Conservation (phyloP, 2,888 invertebrate genomes). For the Argyra leucocephala region DNA sequence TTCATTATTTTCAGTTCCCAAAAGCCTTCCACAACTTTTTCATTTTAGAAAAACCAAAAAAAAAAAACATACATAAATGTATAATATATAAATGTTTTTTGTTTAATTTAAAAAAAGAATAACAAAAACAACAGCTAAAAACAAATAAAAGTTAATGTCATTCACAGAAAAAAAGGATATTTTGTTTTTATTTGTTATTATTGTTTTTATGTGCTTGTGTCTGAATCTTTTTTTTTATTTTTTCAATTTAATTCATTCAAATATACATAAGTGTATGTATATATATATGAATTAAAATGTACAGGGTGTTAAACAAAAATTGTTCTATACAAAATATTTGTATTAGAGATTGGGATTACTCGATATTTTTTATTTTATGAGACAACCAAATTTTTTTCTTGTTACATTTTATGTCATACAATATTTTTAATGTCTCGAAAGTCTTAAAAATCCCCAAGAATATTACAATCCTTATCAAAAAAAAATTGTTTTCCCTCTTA, state of each 20-base stretch:
- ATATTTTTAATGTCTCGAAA: too few species aligned
- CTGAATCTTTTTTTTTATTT: not conserved
- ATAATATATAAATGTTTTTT: too few species aligned
- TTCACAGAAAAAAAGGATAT: not conserved
- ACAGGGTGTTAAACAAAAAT: too few species aligned
- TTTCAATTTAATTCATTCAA: not conserved
- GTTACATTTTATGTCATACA: too few species aligned
- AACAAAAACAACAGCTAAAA: not conserved
- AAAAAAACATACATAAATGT: too few species aligned
- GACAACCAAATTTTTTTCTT: too few species aligned
- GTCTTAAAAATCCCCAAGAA: too few species aligned
- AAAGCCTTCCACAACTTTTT: not conserved
- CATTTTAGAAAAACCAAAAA: not conserved
- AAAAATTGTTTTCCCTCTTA: too few species aligned
- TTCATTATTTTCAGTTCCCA: not conserved
- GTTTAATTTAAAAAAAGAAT: not conserved
- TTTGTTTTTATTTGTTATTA: not conserved
- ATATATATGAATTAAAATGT: not conserved
- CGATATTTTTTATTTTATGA: too few species aligned
- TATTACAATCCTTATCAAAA: too few species aligned
- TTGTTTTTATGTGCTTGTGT: not conserved
- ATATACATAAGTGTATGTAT: not conserved
- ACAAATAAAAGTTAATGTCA: constrained; percentile 6
- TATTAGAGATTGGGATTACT: too few species aligned
- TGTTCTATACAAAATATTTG: too few species aligned